Evolutionary conservation across 2,797 vertebrate genomes (phyloP), one percentile per base, ranked within the genome.

Genomic region (Bovichtus variegatus): DNA sequence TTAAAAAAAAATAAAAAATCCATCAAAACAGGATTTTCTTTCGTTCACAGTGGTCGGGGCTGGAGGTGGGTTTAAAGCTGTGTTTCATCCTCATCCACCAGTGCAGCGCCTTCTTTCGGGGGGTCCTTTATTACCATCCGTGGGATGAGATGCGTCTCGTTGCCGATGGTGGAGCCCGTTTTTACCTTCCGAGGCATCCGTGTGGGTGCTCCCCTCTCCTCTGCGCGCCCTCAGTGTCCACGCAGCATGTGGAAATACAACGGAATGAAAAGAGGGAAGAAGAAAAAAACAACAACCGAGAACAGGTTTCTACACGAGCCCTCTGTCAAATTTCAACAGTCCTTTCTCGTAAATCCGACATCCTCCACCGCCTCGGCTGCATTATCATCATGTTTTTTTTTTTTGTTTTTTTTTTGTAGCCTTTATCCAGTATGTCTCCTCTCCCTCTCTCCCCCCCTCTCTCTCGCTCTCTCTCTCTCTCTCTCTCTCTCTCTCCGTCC

Each of bases 321-420:
- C 88, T 74, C 73, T 78, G 91, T 94, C 91, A 94, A 84, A 90
- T 91, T 34, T 87, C 85, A 87, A 87, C 88, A 86, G 92, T 93
- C 90, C 92, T 91, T 72, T 62, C 84, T 65, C 74, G 83, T 76
- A 84, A 82, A 90, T 86, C 92, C 87, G 88, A 85, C 87, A 88
- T 87, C 89, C 86, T 91, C 93, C 90, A 65, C 85, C 90, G 85
- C 87, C 89, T 88, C 76, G 87, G 84, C 91, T 92, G 91, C 89
- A 92, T 91, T 81, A 90, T 92, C 88, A 88, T 86, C 88, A 76
- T 82, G 83, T 9, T 82, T 88, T 86, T 71, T 86, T 87, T 83
- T 90, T 78, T 87, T 82, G 83, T 9, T 82, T 88, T 86, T 71
- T 86, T 87, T 83, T 90, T 78, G 76, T 76, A 88, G 89, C 85